Evolutionary conservation across 2,888 invertebrate species (phyloP).

Genomic region (Graphium colonna): DNA sequence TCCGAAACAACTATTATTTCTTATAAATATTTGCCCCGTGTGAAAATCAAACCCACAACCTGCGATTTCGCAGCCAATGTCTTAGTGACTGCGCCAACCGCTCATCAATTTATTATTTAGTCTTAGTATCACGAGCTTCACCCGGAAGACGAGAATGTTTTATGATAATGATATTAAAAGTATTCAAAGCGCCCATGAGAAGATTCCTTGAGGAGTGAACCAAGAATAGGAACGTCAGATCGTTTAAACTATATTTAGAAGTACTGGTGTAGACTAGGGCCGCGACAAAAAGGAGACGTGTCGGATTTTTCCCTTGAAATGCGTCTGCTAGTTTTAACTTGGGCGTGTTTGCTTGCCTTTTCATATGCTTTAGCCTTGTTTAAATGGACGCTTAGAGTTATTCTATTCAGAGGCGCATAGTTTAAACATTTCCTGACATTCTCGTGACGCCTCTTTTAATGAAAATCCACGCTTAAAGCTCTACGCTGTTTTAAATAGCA

Average conservation of each 20-base stretch:
- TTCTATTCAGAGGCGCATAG: constrained; percentile 29
- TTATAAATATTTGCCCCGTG: no score
- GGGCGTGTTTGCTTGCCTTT: constrained; percentile 17
- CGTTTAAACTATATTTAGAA: constrained; percentile 2
- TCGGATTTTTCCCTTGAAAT: constrained; percentile 8
- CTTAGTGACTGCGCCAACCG: no score
- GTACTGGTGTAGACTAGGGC: not conserved
- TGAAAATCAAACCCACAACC: no score
- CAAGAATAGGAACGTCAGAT: not conserved
- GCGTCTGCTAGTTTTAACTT: constrained; percentile 1
- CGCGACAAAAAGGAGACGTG: not conserved
- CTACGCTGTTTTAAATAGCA: constrained; percentile 19
- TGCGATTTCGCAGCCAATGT: no score
- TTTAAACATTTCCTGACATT: constrained; percentile 26
- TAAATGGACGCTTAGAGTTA: constrained; percentile 20
- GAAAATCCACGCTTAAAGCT: constrained; percentile 35
- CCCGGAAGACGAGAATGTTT: no score
- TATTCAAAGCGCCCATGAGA: no score
- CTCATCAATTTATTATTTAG: no score
- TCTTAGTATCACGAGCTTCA: no score
- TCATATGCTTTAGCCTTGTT: constrained; percentile 14
- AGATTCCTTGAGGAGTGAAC: not conserved
- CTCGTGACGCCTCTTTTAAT: constrained; percentile 33
- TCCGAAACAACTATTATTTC: no score
- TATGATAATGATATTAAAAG: no score